These are phyloP conservation scores for Hydrolagus affinis DNA, from an alignment of 2,113 vertebrate species.

Conservation along the genomic window DNA sequence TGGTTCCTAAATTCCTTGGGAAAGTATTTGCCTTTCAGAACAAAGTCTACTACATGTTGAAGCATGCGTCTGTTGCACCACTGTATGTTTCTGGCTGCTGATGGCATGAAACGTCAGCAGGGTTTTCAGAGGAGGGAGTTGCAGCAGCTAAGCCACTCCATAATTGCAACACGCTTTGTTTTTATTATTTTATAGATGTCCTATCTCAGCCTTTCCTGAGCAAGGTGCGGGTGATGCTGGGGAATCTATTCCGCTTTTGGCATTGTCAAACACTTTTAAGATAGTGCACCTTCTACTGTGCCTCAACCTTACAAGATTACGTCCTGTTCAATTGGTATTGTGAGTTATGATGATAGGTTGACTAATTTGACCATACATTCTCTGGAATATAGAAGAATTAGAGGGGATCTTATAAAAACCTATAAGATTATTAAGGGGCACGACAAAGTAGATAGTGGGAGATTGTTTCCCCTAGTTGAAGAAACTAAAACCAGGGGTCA, in stretches of 20 bases:
- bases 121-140: neutral
- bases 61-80: neutral
- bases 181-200: neutral
- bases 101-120: neutral
- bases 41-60: neutral
- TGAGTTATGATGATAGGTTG: no score
- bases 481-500: no score
- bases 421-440: no score
- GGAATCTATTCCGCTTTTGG: neutral
- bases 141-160: neutral
- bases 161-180: neutral
- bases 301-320: no score
- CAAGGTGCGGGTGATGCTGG: neutral
- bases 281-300: no score
- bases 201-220: neutral
- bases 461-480: no score
- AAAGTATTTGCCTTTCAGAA: neutral
- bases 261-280: neutral
- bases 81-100: neutral
- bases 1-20: neutral
- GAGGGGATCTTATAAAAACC: no score
- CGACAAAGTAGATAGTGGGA: no score
- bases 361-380: no score
- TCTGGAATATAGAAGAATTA: no score
- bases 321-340: no score